Conservation (phyloP, 1,140 invertebrate species). For the Pomphorhynchus laevis region DNA sequence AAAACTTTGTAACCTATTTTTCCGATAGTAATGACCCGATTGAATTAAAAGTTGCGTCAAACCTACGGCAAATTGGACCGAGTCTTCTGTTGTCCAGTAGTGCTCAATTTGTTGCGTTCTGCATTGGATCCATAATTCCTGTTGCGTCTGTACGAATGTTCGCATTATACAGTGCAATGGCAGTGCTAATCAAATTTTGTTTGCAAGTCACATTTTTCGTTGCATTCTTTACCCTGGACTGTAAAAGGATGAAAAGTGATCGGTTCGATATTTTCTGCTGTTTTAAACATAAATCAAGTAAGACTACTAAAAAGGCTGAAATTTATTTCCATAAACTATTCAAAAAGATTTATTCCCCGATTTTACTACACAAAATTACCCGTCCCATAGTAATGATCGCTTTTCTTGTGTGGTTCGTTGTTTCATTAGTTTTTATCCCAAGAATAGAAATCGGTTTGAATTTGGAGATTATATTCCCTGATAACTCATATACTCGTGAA, state of each 20-base stretch:
- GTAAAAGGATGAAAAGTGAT: slow-evolving; percentile 28
- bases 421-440: slow-evolving; percentile 43
- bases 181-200: slow-evolving; percentile 63
- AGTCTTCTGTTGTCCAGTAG: slow-evolving; percentile 46
- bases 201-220: slow-evolving; percentile 88
- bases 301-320: too few relatives aligned
- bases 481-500: slow-evolving; percentile 44
- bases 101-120: slow-evolving; percentile 50
- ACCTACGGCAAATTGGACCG: slow-evolving; percentile 40
- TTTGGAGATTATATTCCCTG: slow-evolving; percentile 48
- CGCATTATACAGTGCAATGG: slow-evolving; percentile 70
- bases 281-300: slow-evolving; percentile 17
- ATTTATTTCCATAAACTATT: too few relatives aligned
- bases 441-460: slow-evolving; percentile 47
- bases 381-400: too few relatives aligned
- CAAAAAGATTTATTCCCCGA: too few relatives aligned
- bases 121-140: slow-evolving; percentile 41
- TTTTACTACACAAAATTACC: too few relatives aligned
- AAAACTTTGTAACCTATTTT: slow-evolving; percentile 21
- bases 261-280: slow-evolving; percentile 39
- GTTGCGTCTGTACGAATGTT: slow-evolving; percentile 92
- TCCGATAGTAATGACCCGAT: slow-evolving; percentile 31
- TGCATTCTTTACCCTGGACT: slow-evolving; percentile 50
- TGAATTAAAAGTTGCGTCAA: slow-evolving; percentile 38
- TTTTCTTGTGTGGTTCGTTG: slow-evolving; percentile 63